Evolutionary conservation across 2,113 vertebrate species (phyloP), one percentile per base, ranked within the genome.

Genomic region (Oryzias javanicus): DNA sequence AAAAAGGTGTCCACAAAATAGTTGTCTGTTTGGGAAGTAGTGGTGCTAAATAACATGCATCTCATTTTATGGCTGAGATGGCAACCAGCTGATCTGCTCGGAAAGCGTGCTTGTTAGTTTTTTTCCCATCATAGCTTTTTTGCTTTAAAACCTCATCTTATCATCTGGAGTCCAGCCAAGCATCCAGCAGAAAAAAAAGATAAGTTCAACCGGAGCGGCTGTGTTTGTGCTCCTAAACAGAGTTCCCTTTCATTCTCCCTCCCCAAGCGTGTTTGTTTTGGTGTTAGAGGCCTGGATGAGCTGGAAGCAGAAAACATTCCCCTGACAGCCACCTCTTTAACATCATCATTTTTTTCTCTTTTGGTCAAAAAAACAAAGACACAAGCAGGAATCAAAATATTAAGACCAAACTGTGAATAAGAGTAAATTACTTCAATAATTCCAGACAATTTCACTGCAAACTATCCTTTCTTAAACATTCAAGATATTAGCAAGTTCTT

Each of bases 221-320:
- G 74, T 86, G 86, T 89, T 91, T 90, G 86, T 83, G 87, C 85
- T 90, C 80, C 85, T 76, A 82, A 91, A 93, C 90, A 93, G 78
- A 90, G 83, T 89, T 89, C 86, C 86, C 86, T 91, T 91, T 92
- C 89, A 91, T 88, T 90, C 87, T 78, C 76, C 71, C 82, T 82
- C 79, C 53, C 65, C 83, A 67, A 78, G 86, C 82, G 8, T 90
- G 87, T 91, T 92, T 91, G 87, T 89, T 89, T 90, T 93, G 87
- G 88, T 91, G 86, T 86, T 91, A 68, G 78, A 65, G 86, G 82
- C 80, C 87, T 82, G 88, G 85, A 73, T 55, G 83, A 76, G 83
- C 83, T 78, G 83, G 76, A 90, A 87, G 89, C 87, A 18, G 65
- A 91, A 91, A 90, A 89, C 80, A 81, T 84, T 74, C 78, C 80